Percentiles rank a stretch among this genome's conserved stretches.
Evolutionary conservation across 2,888 invertebrate genomes (phyloP).

Genomic region (Slavum lentiscoides): DNA sequence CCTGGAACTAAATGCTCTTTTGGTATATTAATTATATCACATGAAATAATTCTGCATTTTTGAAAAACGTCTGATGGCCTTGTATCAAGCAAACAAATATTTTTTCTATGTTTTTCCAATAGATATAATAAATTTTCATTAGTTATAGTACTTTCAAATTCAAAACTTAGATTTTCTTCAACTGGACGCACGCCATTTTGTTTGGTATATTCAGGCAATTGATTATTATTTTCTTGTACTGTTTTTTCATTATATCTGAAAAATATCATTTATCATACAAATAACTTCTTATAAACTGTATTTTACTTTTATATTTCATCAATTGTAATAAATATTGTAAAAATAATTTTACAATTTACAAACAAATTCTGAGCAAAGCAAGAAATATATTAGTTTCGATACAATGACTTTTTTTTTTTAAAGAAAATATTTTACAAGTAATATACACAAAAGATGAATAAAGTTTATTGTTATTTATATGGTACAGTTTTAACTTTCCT

Average conservation of each 20-base stretch:
- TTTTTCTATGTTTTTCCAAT: constrained; percentile 2
- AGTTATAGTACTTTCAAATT: constrained; percentile 42
- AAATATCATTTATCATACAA: background rate
- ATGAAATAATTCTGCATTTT: constrained; percentile 24
- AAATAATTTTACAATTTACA: no score
- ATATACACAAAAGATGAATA: no score
- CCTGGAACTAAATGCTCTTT: constrained; percentile 37
- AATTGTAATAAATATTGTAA: no score
- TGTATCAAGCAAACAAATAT: constrained; percentile 40
- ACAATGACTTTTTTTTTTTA: no score
- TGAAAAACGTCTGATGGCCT: constrained; percentile 36
- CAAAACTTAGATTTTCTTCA: constrained; percentile 23
- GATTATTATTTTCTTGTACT: constrained; percentile 15
- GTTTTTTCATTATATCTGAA: constrained; percentile 29
- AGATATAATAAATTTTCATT: constrained; percentile 30
- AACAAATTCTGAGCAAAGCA: no score
- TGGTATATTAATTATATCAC: constrained; percentile 50
- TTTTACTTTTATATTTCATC: background rate
- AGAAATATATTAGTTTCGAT: no score
- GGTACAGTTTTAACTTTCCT: no score
- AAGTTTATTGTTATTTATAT: no score
- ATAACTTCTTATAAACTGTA: background rate
- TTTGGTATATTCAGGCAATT: background rate
- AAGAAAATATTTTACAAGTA: no score
- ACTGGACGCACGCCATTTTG: background rate